A percentile compares a stretch with the other conserved stretches of the same genome.
phyloP scores from a whole-genome alignment of 2,888 invertebrate genomes.

The Ernsta delagoae region DNA sequence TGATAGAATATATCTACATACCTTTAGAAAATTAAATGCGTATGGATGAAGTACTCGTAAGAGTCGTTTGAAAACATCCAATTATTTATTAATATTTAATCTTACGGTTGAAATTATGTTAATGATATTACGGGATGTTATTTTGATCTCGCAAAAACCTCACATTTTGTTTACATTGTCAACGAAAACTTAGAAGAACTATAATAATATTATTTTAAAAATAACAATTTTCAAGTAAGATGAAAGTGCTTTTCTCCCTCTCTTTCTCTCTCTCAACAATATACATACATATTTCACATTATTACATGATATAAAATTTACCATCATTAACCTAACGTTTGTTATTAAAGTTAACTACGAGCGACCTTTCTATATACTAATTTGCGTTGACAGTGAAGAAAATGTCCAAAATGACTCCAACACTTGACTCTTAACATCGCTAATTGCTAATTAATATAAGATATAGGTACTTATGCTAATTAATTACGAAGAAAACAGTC shows the following conservation, averaged over 20 bases:
- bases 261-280: too few relatives aligned
- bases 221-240: too few relatives aligned
- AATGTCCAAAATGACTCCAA: not conserved
- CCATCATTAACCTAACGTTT: too few relatives aligned
- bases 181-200: not conserved
- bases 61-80: slow-evolving; percentile 7
- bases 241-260: too few relatives aligned
- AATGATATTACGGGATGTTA: slow-evolving; percentile 7
- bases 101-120: slow-evolving; percentile 9
- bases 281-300: too few relatives aligned
- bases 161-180: slow-evolving; percentile 2
- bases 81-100: slow-evolving; percentile 18
- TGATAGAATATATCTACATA: slow-evolving; percentile 13
- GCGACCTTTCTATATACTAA: not conserved
- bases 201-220: too few relatives aligned
- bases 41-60: slow-evolving; percentile 10
- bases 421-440: slow-evolving; percentile 23
- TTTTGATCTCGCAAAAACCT: not conserved
- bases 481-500: slow-evolving; percentile 27
- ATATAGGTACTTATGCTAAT: not conserved
- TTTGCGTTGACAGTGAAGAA: not conserved
- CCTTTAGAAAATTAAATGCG: slow-evolving; percentile 21
- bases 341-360: too few relatives aligned
- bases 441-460: slow-evolving; percentile 17
- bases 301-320: too few relatives aligned